Evolutionary conservation across 2,113 vertebrate genomes (phyloP), one percentile per base, ranked within the genome.

Genomic region (Electrona antarctica): DNA sequence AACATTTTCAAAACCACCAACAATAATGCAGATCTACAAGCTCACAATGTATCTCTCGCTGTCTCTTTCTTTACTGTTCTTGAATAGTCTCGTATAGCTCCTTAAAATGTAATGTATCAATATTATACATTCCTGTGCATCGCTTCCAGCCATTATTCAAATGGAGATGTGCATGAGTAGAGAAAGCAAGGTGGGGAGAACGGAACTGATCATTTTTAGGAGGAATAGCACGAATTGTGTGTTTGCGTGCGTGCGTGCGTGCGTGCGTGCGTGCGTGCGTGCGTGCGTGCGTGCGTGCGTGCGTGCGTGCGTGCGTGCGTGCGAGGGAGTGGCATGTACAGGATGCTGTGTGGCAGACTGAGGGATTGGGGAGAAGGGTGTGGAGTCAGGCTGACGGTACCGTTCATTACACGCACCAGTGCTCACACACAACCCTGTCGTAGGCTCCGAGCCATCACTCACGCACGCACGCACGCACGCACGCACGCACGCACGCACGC

Each of bases 331-430:
- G 59, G 75, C 74, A 48, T 80, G 77, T 80, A 61, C 64, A 76
- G 72, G 66, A 80, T 76, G 76, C 77, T 69, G 54, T 56, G 70
- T 74, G 76, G 67, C 70, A 75, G 62, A 71, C 61, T 68, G 71
- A 74, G 60, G 65, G 41, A 70, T 68, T 11, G 28, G 48, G 28
- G 64, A 28, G 74, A 12, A 41, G 57, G 46, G 55, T 49, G 64
- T 41, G 50, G 69, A 64, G 61, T 47, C 9, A 67, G 46, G 73
- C 33, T 61, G 73, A 69, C 4, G 69, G 78, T 83, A 78, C 71
- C 84, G 85, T 92, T 93, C 91, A 93, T 94, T 93, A 92, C 91
- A 93, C 75, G 88, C 90, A 84, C 78, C 78, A 33, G 60, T 88
- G 89, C 81, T 75, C 90, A 81, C 79, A 67, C 72, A 84, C 76